Percentiles rank a stretch among this genome's conserved stretches.
phyloP scores from a whole-genome alignment of 2,888 invertebrate genomes.

The Vanessa cardui region DNA sequence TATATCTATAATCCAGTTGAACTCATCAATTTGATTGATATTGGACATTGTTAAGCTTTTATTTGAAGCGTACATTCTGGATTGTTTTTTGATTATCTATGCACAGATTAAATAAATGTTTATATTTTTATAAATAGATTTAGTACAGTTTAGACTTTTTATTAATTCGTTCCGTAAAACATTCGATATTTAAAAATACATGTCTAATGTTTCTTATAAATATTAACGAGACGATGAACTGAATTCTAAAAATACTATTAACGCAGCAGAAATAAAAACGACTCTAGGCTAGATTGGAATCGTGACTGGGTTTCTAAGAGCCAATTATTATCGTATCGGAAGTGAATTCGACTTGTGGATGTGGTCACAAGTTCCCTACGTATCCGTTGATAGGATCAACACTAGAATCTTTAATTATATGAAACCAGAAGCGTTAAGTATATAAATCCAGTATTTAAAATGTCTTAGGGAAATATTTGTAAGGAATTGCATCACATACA shows the following conservation, averaged over 20 bases:
- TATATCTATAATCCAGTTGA: no score
- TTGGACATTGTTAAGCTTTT: no score
- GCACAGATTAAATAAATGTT: no score
- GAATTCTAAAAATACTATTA: neutral
- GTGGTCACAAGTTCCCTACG: constrained; percentile 43
- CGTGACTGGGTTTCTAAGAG: constrained; percentile 29
- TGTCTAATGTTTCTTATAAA: neutral
- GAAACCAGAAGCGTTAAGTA: constrained; percentile 23
- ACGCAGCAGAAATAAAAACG: constrained; percentile 16
- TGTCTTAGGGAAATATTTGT: neutral
- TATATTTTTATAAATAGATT: no score
- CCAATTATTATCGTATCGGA: constrained; percentile 53
- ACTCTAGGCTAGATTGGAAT: constrained; percentile 29
- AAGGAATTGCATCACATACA: neutral
- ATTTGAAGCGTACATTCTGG: no score
- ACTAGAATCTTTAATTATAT: constrained; percentile 31
- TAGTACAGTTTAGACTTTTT: no score
- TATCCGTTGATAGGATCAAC: constrained; percentile 24
- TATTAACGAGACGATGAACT: neutral
- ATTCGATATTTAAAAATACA: no score
- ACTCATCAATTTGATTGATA: no score
- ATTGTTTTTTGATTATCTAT: no score
- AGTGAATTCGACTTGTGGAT: constrained; percentile 55
- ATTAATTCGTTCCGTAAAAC: no score
- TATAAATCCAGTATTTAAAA: neutral